Evolutionary conservation across 2,888 invertebrate genomes (phyloP).

Genomic region (Lysandra bellargus): DNA sequence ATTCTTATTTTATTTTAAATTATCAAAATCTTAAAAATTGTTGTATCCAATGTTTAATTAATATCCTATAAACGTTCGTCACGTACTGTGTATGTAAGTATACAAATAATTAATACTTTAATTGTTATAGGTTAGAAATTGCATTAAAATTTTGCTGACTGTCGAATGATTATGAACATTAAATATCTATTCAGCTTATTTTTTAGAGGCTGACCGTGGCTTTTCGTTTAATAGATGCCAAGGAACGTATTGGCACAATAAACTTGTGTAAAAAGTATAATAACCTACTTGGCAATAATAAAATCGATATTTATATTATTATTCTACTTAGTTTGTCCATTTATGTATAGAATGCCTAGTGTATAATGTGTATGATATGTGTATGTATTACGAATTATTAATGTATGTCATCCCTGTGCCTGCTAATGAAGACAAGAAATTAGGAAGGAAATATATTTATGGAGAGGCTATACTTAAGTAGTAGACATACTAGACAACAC

Average conservation of each 20-base stretch:
- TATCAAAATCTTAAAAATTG: background rate
- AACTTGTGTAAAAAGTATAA: conserved; percentile 40
- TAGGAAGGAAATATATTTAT: conserved; percentile 33
- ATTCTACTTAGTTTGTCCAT: conserved; percentile 14
- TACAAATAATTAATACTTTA: conserved; percentile 46
- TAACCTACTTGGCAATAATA: conserved; percentile 39
- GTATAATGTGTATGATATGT: conserved; percentile 19
- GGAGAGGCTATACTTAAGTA: conserved; percentile 39
- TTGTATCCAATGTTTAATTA: background rate
- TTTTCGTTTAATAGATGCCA: conserved; percentile 59
- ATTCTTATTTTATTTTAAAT: background rate
- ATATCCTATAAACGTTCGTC: conserved; percentile 1
- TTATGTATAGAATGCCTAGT: conserved; percentile 34
- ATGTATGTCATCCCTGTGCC: conserved; percentile 20
- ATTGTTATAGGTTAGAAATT: conserved; percentile 69
- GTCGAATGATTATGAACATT: conserved; percentile 60
- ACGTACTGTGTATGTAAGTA: conserved; percentile 59
- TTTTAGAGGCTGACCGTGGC: conserved; percentile 72
- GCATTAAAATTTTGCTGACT: conserved; percentile 70
- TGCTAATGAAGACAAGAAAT: conserved; percentile 18
- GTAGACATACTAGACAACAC: conserved; percentile 40
- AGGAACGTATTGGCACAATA: conserved; percentile 40
- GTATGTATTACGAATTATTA: conserved; percentile 12
- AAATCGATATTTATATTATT: conserved; percentile 43
- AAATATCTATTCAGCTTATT: conserved; percentile 60